Base-by-base conservation (phyloP, 2,113 vertebrate genomes). In the Zosterops borbonicus region DNA sequence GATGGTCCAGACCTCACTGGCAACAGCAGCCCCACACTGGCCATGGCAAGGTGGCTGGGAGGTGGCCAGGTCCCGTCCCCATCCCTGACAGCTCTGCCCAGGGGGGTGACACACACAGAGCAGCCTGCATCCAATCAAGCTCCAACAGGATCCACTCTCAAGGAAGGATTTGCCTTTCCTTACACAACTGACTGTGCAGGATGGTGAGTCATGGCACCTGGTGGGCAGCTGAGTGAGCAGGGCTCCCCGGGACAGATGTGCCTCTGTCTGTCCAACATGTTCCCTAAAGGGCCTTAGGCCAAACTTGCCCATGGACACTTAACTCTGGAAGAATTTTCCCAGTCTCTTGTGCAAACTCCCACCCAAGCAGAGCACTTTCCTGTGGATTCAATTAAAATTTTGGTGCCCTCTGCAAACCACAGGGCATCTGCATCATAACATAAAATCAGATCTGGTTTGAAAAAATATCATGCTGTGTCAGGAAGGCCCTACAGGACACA, bases 221-320 rank as follows among this genome's bases (percentile, higher is more conserved):
- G 46, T 62, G 74, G 53, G 41, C 65, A 67, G 65, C 53, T 37
- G 75, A 56, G 55, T 8, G n/a, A 91, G 58, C 65, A 68, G 58
- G 44, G 25, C n/a, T 92, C 12, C 35, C 42, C 0, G 0, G 53
- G 31, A 73, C 31, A 73, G 35, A 60, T 37, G 50, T 1, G 0
- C 25, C 37, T 87, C 68, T 7, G 4, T 67, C 37, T 47, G 46
- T 47, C 73, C 41, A 39, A 3, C 14, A 14, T 4, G 1, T 68
- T 82, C 52, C 33, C 58, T 25, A 2, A 4, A 3, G 37, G 31
- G 37, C 5, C 46, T 62, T 44, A 50, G 84, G 67, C 24, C 68
- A 59, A 35, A 25, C n/a, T 53, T 82, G 35, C 55, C 67, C 55
- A 15, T 0, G 1, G 52, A 15, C 42, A 58, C 42, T 19, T 22